Conservation (phyloP, 2,797 vertebrate genomes). For the Menidia menidia region DNA sequence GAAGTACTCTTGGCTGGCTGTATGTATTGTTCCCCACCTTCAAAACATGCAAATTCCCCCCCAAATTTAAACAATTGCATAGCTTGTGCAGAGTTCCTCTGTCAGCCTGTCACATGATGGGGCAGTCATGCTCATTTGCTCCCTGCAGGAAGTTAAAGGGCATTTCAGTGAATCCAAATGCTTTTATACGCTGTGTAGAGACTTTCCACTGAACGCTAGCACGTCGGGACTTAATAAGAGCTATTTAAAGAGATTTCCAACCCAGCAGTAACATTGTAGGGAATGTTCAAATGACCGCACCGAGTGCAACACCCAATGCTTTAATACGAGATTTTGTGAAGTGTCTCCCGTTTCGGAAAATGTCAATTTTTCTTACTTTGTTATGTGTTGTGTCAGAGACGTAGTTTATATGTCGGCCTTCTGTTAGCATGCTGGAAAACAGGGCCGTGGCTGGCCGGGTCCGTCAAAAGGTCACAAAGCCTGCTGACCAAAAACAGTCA, state of each 20-base stretch:
- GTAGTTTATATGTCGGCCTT: no score
- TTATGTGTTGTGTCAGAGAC: no score
- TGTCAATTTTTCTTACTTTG: no score
- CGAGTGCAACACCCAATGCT: background rate
- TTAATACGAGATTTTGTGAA: no score
- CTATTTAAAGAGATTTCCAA: conserved; percentile 30
- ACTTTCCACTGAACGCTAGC: conserved; percentile 43
- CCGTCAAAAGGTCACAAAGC: no score
- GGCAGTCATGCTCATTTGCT: conserved; percentile 14
- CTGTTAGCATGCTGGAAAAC: no score
- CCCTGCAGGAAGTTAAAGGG: conserved; percentile 19
- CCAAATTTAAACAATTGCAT: background rate
- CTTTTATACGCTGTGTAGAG: conserved; percentile 23
- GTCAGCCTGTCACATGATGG: conserved; percentile 42
- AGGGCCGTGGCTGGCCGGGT: no score
- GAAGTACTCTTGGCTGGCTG: background rate
- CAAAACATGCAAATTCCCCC: conserved; percentile 12
- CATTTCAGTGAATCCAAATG: conserved; percentile 26
- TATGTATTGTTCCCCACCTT: conserved; percentile 3
- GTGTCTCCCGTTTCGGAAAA: no score
- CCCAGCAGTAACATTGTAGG: conserved; percentile 33
- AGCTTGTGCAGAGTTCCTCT: conserved; percentile 1
- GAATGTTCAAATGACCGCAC: conserved; percentile 8
- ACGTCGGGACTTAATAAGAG: conserved; percentile 13
- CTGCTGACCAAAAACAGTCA: no score